Evolutionary conservation across 2,888 invertebrate genomes (phyloP), one percentile per base, ranked within the genome.

Genomic region (Podotricha telesiphe): DNA sequence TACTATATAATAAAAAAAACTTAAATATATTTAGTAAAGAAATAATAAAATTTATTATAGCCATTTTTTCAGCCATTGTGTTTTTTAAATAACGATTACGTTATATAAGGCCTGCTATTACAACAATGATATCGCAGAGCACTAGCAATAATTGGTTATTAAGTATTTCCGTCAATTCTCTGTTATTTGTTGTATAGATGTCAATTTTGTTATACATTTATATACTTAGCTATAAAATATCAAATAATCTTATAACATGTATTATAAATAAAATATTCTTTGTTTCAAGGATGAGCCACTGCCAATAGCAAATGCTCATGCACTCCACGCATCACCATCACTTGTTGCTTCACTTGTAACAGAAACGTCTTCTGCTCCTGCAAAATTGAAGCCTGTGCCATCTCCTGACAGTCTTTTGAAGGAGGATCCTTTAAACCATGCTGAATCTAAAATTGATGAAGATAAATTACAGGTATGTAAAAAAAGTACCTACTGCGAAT

Each of bases 391-490:
- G 45, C 78, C 77, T 42, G 76, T 76, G 13, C 73, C 74, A 67
- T 76, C 79, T 47, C 74, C 82, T 11, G 82, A 79, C 74, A 83
- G 79, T 75, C 84, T 85, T 63, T 74, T 82, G 75, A 89, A 88
- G 76, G 88, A 88, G 58, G 92, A 93, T 73, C 82, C 86, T 40
- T 86, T 93, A 69, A 87, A 83, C 78, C 91, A 88, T 64, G 91
- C 89, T 6, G 93, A 93, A 79, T 89, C 93, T 20, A 91, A 91
- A 77, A 81, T 91, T 48, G 86, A 93, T 71, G 93, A 93, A 80
- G 90, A 93, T 69, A 93, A 88, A 82, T 78, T 93, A 75, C 93
- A 93, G 91, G 93, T 93, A 82, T 65, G 58, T 17, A 11, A 4
- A 17, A 55, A 34, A 51, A 28, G 17, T n/a, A 1, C 1, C 0